Evolutionary conservation across 1,140 invertebrate species (phyloP).

Genomic region (Oryctes rhinoceros): DNA sequence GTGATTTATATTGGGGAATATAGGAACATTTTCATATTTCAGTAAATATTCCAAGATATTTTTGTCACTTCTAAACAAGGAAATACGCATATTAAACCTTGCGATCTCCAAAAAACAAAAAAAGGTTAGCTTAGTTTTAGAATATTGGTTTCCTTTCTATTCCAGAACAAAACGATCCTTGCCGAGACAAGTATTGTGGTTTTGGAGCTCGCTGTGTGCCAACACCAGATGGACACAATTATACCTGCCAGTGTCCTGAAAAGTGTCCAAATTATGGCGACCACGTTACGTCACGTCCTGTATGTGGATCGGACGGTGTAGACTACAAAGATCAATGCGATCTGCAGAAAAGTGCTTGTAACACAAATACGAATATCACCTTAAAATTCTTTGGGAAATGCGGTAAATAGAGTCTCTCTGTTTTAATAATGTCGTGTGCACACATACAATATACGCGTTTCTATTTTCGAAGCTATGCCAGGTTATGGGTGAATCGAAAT

Average conservation of each 20-base stretch:
- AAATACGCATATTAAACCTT: no score
- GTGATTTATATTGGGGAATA: no score
- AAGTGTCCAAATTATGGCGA: conserved; percentile 83
- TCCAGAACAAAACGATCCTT: conserved; percentile 82
- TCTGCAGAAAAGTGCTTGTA: conserved; percentile 79
- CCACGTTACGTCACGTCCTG: conserved; percentile 75
- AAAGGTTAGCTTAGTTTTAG: neutral
- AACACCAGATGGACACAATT: conserved; percentile 76
- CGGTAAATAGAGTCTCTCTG: conserved; percentile 70
- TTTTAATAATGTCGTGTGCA: neutral
- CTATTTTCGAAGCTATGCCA: no score
- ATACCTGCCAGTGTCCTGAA: conserved; percentile 77
- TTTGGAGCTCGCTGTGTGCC: conserved; percentile 80
- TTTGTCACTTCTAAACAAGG: no score
- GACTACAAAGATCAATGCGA: conserved; percentile 85
- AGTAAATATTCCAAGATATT: no score
- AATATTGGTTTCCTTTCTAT: conserved; percentile 52
- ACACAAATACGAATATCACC: conserved; percentile 76
- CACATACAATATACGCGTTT: no score
- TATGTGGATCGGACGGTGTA: conserved; percentile 78
- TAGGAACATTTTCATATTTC: no score
- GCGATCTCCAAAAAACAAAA: no score
- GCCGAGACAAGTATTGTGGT: conserved; percentile 75
- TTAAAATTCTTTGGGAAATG: conserved; percentile 89
- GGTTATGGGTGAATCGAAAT: no score